Evolutionary conservation across 1,140 invertebrate species (phyloP), one percentile per base, ranked within the genome.

Genomic region (Luehdorfia chinensis): DNA sequence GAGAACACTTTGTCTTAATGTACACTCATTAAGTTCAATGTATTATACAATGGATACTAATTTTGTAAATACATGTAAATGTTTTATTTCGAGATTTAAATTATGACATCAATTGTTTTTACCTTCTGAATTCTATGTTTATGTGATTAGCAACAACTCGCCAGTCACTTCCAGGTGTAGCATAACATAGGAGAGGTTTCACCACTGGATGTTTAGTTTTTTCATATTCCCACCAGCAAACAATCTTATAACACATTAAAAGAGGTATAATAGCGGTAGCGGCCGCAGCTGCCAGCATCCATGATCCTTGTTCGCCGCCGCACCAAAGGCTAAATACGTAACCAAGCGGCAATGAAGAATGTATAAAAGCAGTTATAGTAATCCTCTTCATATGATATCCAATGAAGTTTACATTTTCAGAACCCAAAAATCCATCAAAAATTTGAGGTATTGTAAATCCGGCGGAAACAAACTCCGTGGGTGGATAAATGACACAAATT

Each of bases 201-300:
- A 90, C 90, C 11, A 96, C 92, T 0, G 95, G 95, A 88, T 97
- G 95, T 4, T 90, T 87, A 0, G 78, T 69, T 89, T 92, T 96
- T 36, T 92, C 88, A 34, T 92, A 81, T 31, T 87, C 84, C 34
- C 89, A 91, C 94, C 94, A 96, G 32, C 78, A 86, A 7, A 89
- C 66, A 11, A 93, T 79, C 50, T 84, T 87, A 21, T 84, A 87
- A 13, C 66, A 67, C 52, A 88, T 78, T 1, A 74, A 21, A 2
- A 74, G 9, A 1, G 69, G 71, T 11, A 84, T 53, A 2, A 75
- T 51, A 0, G 60, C 59, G 0, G 77, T 69, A 18, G 73, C 75
- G 3, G 71, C 64, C 13, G 71, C 75, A 1, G 63, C 53, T 13
- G 81, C 51, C n/a, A 87, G 55, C 50, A 87, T 39, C 79, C 80